These are phyloP conservation scores for Mus spicilegus DNA, from an alignment of 2,113 vertebrate genomes.

Conservation along the genomic window DNA sequence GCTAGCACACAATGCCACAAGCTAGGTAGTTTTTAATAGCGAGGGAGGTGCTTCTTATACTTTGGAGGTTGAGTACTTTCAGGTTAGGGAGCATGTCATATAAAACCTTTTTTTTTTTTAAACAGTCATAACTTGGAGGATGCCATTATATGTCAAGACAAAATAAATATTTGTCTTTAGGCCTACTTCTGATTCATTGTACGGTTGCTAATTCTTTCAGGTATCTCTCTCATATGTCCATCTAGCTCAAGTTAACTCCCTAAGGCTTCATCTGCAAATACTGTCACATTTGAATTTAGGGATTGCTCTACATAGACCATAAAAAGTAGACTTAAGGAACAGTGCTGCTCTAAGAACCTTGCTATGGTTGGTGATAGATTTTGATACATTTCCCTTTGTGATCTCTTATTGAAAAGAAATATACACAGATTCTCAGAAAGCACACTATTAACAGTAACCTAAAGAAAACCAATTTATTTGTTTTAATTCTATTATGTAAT, in stretches of 20 bases:
- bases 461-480: neutral
- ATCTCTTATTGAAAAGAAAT: neutral
- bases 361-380: neutral
- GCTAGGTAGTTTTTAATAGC: neutral
- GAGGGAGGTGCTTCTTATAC: neutral
- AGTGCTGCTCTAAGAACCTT: neutral
- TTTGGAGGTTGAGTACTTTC: neutral
- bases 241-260: neutral
- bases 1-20: neutral
- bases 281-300: neutral
- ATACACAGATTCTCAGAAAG: neutral
- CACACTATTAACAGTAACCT: neutral
- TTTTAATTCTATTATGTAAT: neutral
- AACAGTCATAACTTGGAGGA: neutral
- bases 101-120: neutral
- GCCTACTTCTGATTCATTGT: neutral
- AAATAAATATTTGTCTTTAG: neutral
- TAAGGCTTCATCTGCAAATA: neutral
- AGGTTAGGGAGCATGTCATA: too few relatives aligned
- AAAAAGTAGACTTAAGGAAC: neutral
- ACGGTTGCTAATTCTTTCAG: neutral
- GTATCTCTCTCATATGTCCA: rapidly evolving
- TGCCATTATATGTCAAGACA: neutral
- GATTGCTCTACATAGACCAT: too few relatives aligned
- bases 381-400: neutral